Evolutionary conservation across 2,888 invertebrate species (phyloP).

Genomic region (Amblyteles armatorius): DNA sequence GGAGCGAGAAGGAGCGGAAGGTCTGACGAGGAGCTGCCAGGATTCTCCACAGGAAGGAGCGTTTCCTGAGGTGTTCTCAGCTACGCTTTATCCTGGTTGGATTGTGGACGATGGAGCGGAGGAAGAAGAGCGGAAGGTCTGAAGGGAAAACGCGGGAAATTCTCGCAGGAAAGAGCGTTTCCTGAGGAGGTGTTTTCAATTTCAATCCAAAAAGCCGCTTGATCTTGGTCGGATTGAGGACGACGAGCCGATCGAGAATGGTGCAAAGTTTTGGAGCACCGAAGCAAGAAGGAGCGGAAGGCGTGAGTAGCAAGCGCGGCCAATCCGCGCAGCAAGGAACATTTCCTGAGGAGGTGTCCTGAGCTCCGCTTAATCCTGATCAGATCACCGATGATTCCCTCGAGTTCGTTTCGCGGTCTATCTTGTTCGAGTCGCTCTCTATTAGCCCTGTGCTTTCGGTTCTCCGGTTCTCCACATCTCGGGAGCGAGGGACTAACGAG

Average conservation of each 20-base stretch:
- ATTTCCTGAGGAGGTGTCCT: no score
- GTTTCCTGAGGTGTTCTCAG: neutral
- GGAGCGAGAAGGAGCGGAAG: neutral
- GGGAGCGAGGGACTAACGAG: neutral
- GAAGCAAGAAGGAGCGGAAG: neutral
- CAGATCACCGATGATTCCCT: no score
- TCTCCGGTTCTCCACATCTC: conserved; percentile 1
- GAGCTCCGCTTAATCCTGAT: no score
- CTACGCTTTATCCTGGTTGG: neutral
- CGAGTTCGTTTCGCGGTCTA: neutral
- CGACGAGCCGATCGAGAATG: neutral
- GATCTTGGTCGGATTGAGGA: neutral
- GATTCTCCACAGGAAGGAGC: neutral
- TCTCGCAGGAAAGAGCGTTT: neutral
- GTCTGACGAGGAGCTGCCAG: neutral
- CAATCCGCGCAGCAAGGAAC: neutral
- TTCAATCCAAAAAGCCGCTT: no score
- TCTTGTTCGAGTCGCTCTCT: neutral
- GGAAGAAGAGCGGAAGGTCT: neutral
- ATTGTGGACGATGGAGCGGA: neutral
- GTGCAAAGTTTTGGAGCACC: neutral
- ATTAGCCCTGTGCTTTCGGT: neutral
- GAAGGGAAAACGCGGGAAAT: neutral
- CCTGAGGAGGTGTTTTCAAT: neutral
- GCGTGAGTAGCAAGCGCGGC: neutral